These are phyloP conservation scores for Corticium candelabrum DNA, from an alignment of 37 sponge, comb jelly and placozoan genomes.

Conservation along the genomic window DNA sequence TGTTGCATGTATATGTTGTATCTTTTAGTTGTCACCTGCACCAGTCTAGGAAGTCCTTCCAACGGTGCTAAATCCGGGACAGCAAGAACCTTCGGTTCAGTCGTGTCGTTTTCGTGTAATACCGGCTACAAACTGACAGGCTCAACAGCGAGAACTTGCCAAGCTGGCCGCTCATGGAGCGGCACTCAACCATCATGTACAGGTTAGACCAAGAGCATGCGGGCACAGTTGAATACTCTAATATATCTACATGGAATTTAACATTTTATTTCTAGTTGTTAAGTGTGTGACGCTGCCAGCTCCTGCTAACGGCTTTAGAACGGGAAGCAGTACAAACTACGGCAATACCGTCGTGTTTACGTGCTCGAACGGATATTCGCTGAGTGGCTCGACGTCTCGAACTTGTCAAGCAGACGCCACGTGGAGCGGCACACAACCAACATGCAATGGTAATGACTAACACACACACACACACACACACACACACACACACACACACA, in stretches of 20 bases:
- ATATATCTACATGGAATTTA: background rate
- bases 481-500: too few relatives aligned
- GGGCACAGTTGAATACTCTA: too few relatives aligned
- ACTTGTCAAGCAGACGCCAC: slow-evolving; percentile 12
- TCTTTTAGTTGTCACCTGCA: slow-evolving; percentile 10
- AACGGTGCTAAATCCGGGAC: background rate
- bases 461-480: too few relatives aligned
- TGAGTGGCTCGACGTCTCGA: slow-evolving; percentile 9
- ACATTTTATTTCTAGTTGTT: background rate
- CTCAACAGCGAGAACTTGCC: slow-evolving; percentile 13
- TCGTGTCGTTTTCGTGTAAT: slow-evolving; percentile 6
- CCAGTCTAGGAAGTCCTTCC: slow-evolving; percentile 12
- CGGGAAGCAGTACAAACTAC: slow-evolving; percentile 16
- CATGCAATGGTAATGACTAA: slow-evolving; percentile 5
- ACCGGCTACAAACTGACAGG: slow-evolving; percentile 18
- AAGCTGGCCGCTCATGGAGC: slow-evolving; percentile 28
- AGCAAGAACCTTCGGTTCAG: background rate
- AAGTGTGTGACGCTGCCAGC: slow-evolving; percentile 41
- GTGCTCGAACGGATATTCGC: slow-evolving; percentile 5
- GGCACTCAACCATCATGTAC: slow-evolving; percentile 25
- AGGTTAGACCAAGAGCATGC: too few relatives aligned
- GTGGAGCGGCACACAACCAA: slow-evolving; percentile 7
- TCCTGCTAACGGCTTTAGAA: slow-evolving; percentile 31
- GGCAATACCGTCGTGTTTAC: slow-evolving; percentile 1
- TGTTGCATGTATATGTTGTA: background rate